phyloP scores from a whole-genome alignment of 2,797 vertebrate genomes.

The Microchirus variegatus region DNA sequence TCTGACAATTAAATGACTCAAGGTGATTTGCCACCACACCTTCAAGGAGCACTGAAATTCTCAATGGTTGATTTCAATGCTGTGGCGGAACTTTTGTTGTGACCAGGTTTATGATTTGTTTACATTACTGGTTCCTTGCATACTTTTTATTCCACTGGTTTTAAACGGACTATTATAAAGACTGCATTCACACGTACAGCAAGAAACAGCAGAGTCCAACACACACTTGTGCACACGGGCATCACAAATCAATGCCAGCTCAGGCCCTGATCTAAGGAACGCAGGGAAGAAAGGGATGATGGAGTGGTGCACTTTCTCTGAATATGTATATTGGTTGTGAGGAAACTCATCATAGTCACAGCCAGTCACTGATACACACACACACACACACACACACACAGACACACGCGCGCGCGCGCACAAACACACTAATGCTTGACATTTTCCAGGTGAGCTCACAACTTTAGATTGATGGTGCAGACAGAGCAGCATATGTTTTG shows the following conservation, averaged over 20 bases:
- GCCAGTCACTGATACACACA: constrained; percentile 29
- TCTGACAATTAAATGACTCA: background rate
- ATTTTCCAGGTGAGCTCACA: constrained; percentile 72
- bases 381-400: constrained; percentile 25
- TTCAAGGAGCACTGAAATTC: constrained; percentile 1
- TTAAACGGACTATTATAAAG: constrained; percentile 6
- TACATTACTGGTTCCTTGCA: constrained; percentile 11
- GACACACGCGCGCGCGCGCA: constrained; percentile 27
- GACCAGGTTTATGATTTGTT: constrained; percentile 13
- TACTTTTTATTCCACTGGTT: background rate
- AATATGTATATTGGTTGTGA: constrained; percentile 69
- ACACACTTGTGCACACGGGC: background rate
- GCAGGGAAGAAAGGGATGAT: constrained; percentile 56
- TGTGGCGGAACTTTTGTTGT: too few species aligned
- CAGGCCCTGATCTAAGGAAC: constrained; percentile 40
- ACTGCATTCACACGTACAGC: background rate
- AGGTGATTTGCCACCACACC: constrained; percentile 13
- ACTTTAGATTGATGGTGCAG: constrained; percentile 75
- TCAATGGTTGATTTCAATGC: background rate
- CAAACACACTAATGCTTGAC: constrained; percentile 57
- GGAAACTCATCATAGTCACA: constrained; percentile 70
- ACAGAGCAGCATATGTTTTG: constrained; percentile 73
- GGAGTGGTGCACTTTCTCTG: constrained; percentile 58
- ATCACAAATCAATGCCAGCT: constrained; percentile 38
- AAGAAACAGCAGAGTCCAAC: background rate